A percentile compares a stretch with the other conserved stretches of the same genome.
phyloP scores from a whole-genome alignment of 2,113 vertebrate genomes.

The Corythoichthys haematopterus region DNA sequence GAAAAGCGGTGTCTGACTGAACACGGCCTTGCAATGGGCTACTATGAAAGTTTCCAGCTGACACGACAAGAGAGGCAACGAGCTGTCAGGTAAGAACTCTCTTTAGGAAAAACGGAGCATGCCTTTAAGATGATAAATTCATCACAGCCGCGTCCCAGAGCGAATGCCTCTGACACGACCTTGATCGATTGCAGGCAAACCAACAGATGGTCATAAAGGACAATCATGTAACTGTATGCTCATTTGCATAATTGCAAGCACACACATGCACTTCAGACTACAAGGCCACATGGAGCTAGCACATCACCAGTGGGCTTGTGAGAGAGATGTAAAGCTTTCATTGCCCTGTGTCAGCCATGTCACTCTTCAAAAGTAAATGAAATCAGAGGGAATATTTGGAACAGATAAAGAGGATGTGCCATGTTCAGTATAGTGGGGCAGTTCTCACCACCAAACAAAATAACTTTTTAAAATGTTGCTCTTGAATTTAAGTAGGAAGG shows the following conservation, averaged over 20 bases:
- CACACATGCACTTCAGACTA: constrained; percentile 29
- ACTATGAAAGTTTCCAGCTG: constrained; percentile 32
- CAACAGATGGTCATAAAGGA: constrained; percentile 73
- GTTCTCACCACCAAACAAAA: neutral
- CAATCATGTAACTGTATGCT: constrained; percentile 61
- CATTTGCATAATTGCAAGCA: constrained; percentile 66
- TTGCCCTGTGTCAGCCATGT: constrained; percentile 21
- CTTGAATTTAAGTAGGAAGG: neutral
- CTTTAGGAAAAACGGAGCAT: constrained; percentile 40
- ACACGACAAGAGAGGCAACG: constrained; percentile 14
- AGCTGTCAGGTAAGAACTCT: constrained; percentile 23
- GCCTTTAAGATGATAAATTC: constrained; percentile 55
- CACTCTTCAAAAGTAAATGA: constrained; percentile 8
- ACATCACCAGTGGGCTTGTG: constrained; percentile 20
- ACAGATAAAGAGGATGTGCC: neutral
- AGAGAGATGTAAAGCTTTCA: constrained; percentile 37
- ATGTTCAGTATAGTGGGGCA: neutral
- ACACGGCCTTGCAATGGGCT: constrained; percentile 36
- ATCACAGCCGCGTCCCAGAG: constrained; percentile 48
- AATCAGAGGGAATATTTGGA: neutral
- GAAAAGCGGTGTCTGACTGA: constrained; percentile 10
- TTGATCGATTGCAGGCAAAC: constrained; percentile 62
- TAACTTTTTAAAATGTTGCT: neutral
- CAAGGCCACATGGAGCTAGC: constrained; percentile 30
- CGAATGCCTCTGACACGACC: constrained; percentile 51